Evolutionary conservation across 2,113 vertebrate species (phyloP), one percentile per base, ranked within the genome.

Genomic region (Thinocorus orbignyianus): DNA sequence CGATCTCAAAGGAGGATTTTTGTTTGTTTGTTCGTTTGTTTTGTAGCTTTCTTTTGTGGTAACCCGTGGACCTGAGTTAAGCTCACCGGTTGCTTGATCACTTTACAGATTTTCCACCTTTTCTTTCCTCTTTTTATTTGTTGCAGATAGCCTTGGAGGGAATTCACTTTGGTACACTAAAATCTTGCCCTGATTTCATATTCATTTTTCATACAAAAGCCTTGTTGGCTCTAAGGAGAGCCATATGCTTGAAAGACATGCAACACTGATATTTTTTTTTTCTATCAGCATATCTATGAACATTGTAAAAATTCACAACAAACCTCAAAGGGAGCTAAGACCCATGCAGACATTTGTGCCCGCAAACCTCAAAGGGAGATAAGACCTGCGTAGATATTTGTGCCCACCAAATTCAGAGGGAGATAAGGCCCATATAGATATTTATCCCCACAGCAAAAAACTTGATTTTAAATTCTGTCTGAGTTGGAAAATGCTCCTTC

Each of bases 121-220:
- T 92, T 55, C 57, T 85, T 81, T 76, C 62, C 8, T 62, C 46
- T 91, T 90, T 86, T 80, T 60, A 17, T 76, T 68, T 86, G 31
- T 60, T 84, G 54, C 65, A 46, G 2, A 5, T 12, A 55, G 17
- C 11, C 13, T 81, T 58, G 46, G 49, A 79, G 17, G 58, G 74
- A 91, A 94, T 93, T 76, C 91, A 49, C 61, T 95, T 76, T 33
- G 31, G 10, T 91, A 46, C 65, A 77, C 57, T 68, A 89, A 93
- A 94, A 92, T 88, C 92, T 96, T 91, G 72, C 42, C 77, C 82
- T 88, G 86, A 93, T 97, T 96, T 95, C 90, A 90, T 92, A 97
- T 96, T 96, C 92, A 69, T 95, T 95, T 92, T 94, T 97, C 92
- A 95, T 94, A 95, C 95, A 96, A 95, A 96, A 96, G 86, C 93